Percentiles rank a stretch among this genome's conserved stretches.
Conservation (phyloP, 1,140 invertebrate genomes). For the Euglossa dilemma region DNA sequence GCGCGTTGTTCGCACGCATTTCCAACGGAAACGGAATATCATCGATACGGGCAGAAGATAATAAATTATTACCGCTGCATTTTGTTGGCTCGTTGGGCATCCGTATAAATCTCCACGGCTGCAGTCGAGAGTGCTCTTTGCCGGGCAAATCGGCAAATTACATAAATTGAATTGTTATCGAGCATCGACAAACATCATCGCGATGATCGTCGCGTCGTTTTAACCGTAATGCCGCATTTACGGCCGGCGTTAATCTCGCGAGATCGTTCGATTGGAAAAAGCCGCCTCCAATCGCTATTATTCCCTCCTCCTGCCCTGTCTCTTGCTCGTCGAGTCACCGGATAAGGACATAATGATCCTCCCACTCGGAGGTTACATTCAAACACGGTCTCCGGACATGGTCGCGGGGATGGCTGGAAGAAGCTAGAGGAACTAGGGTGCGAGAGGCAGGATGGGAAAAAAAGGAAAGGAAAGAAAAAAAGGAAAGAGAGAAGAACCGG, state of each 20-base stretch:
- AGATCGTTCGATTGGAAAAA: slow-evolving; percentile 32
- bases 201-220: slow-evolving; percentile 21
- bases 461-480: too few species aligned
- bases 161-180: slow-evolving; percentile 46
- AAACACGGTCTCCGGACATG: not conserved
- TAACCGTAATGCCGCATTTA: slow-evolving; percentile 25
- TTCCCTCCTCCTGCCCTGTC: not conserved
- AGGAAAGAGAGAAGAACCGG: not conserved
- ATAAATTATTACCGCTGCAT: slow-evolving; percentile 29
- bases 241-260: slow-evolving; percentile 35
- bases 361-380: not conserved
- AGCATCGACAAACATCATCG: slow-evolving; percentile 23
- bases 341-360: slow-evolving; percentile 12
- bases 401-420: too few species aligned
- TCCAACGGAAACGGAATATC: slow-evolving; percentile 7
- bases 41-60: not conserved
- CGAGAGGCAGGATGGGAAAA: too few species aligned
- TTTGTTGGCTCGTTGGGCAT: not conserved
- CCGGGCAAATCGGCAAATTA: slow-evolving; percentile 36
- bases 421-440: not conserved
- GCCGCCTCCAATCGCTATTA: slow-evolving; percentile 5
- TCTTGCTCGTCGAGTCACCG: slow-evolving; percentile 4
- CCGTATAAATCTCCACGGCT: not conserved
- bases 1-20: not conserved
- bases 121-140: slow-evolving; percentile 34